Conservation (phyloP, 2,113 vertebrate species). For the Melospiza georgiana region DNA sequence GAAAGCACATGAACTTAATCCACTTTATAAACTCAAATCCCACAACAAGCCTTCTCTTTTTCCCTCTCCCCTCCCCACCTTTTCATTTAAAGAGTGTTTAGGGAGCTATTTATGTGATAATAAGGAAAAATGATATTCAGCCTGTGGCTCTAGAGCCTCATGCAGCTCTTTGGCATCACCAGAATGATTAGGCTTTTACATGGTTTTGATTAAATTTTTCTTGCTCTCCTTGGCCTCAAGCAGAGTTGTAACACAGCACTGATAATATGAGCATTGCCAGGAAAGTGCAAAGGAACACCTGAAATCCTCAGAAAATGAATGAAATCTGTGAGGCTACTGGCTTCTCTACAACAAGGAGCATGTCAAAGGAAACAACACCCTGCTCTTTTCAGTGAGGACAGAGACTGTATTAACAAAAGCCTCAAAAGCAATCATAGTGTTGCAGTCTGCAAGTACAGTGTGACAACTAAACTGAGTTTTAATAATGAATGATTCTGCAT, state of each 20-base stretch:
- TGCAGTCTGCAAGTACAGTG: neutral
- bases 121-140: slow-evolving; percentile 58
- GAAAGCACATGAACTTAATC: neutral
- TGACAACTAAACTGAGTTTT: neutral
- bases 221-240: slow-evolving; percentile 45
- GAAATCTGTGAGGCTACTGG: neutral
- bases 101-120: slow-evolving; percentile 61
- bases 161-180: slow-evolving; percentile 31
- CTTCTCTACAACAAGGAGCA: neutral
- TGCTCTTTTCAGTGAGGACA: neutral
- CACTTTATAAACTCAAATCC: neutral
- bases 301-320: slow-evolving; percentile 1
- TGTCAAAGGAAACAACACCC: neutral
- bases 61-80: neutral
- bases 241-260: slow-evolving; percentile 14
- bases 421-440: neutral
- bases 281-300: slow-evolving; percentile 22
- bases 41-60: neutral
- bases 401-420: neutral
- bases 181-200: slow-evolving; percentile 46
- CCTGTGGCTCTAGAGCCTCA: slow-evolving; percentile 52
- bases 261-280: neutral
- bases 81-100: slow-evolving; percentile 36
- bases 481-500: neutral
- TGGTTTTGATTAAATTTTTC: slow-evolving; percentile 54